These are phyloP conservation scores for Protosalanx chinensis DNA, from an alignment of 2,797 vertebrate genomes.

Conservation along the genomic window DNA sequence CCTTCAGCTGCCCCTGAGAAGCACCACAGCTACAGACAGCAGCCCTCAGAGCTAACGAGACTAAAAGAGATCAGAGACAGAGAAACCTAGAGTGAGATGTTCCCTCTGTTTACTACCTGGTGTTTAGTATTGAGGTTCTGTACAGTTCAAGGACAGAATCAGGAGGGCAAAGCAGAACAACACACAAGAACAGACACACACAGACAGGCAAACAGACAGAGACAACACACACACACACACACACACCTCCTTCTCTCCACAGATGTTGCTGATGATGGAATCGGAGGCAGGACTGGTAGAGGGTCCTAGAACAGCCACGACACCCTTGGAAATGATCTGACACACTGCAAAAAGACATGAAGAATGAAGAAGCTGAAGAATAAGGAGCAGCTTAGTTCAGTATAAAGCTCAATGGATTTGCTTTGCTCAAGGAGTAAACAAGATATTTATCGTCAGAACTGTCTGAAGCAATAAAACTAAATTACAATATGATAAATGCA, in stretches of 20 bases:
- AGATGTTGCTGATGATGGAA: constrained; percentile 99
- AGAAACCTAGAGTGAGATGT: too few relatives aligned
- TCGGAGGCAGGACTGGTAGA: constrained; percentile 96
- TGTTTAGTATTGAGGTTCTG: too few relatives aligned
- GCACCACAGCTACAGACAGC: neutral
- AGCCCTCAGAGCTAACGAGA: neutral
- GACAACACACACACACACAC: constrained; percentile 8
- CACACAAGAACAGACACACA: neutral
- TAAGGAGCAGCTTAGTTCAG: constrained; percentile 1
- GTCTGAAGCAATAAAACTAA: too few relatives aligned
- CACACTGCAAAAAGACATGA: constrained; percentile 79
- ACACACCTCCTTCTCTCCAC: constrained; percentile 98
- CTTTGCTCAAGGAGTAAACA: too few relatives aligned
- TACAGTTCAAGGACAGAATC: neutral
- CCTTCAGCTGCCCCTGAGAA: neutral
- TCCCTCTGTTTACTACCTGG: too few relatives aligned
- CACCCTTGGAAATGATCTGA: constrained; percentile 97
- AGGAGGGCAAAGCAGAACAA: neutral
- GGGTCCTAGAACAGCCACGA: constrained; percentile 93
- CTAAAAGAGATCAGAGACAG: too few relatives aligned
- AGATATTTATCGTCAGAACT: too few relatives aligned
- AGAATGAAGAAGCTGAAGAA: neutral
- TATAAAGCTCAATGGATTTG: constrained; percentile 16
- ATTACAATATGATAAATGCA: too few relatives aligned
- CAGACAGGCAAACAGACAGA: neutral